These are phyloP conservation scores for Cirrhinus mrigala DNA, from an alignment of 2,797 vertebrate genomes.

Conservation along the genomic window DNA sequence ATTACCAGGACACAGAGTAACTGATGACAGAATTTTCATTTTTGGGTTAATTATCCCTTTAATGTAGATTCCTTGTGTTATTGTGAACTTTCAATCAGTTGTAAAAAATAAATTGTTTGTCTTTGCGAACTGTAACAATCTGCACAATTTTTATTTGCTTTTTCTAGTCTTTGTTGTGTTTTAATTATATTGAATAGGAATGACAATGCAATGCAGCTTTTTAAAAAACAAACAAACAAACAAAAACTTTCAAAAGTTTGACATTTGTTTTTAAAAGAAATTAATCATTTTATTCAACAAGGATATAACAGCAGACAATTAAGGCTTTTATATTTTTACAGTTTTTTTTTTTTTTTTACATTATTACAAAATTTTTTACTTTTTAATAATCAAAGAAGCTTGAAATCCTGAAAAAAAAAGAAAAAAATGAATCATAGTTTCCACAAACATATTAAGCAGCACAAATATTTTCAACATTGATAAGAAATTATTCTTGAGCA, in stretches of 20 bases:
- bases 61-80: too few species aligned
- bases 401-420: background rate
- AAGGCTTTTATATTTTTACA: background rate
- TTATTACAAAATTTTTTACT: background rate
- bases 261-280: background rate
- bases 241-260: background rate
- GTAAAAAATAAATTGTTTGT: too few species aligned
- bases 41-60: too few species aligned
- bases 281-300: background rate
- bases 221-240: background rate
- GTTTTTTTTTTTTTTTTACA: background rate
- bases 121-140: background rate
- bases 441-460: background rate
- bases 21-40: too few species aligned
- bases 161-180: background rate
- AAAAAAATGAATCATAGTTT: accelerated
- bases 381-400: background rate
- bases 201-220: background rate
- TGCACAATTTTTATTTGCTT: background rate
- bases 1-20: too few species aligned
- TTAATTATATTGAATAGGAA: too few species aligned
- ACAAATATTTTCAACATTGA: background rate
- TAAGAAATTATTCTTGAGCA: background rate
- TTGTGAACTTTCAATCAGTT: background rate
- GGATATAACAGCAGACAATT: background rate